phyloP scores from a whole-genome alignment of 2,113 vertebrate genomes.

The Bubo scandiacus region DNA sequence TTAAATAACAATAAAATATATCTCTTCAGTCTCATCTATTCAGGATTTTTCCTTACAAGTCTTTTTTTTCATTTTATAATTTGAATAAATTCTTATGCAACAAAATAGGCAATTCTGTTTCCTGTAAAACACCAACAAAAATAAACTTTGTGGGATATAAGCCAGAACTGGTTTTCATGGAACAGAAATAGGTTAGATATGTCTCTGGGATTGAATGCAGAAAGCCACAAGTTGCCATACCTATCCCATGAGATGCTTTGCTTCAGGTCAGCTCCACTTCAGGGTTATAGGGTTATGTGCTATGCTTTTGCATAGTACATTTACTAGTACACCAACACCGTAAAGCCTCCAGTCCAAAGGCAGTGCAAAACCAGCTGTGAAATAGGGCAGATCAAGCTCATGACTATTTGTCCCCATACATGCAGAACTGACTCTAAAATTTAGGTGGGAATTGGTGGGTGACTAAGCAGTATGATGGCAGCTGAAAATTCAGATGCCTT shows the following conservation, averaged over 20 bases:
- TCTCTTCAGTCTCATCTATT: background rate
- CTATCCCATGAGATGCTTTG: background rate
- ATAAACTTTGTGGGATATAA: background rate
- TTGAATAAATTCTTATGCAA: background rate
- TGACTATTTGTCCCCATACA: background rate
- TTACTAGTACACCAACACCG: accelerated
- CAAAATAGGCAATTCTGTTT: background rate
- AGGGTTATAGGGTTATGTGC: background rate
- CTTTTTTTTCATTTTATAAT: background rate
- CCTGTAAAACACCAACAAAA: background rate
- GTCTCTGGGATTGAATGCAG: background rate
- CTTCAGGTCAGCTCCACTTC: background rate
- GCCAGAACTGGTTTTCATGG: background rate
- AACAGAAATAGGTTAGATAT: background rate
- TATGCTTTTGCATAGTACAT: background rate
- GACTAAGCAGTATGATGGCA: background rate
- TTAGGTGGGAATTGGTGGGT: background rate
- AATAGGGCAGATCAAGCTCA: background rate
- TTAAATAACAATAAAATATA: background rate
- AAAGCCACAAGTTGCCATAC: background rate
- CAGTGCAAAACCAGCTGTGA: background rate
- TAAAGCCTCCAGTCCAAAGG: background rate
- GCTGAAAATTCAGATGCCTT: background rate
- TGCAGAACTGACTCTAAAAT: background rate
- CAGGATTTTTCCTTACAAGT: background rate